Conservation (phyloP, 2,888 invertebrate species). For the Melanophora roralis region DNA sequence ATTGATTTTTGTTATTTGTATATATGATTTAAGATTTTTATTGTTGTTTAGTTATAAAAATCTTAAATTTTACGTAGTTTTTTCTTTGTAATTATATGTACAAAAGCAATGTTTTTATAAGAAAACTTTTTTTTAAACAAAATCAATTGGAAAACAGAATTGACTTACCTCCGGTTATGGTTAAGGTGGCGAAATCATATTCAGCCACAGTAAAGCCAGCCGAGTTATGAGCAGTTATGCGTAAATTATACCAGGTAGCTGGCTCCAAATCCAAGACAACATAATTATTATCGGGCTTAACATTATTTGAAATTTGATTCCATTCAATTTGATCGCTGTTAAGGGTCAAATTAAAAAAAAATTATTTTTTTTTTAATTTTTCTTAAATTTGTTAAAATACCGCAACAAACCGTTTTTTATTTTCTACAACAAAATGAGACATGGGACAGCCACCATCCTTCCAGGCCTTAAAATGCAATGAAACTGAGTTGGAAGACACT, state of each 20-base stretch:
- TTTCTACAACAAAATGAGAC: conserved; percentile 95
- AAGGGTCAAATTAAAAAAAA: neutral
- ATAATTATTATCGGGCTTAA: conserved; percentile 93
- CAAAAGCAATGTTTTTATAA: conserved; percentile 74
- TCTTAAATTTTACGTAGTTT: conserved; percentile 52
- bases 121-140: neutral
- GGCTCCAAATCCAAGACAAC: conserved; percentile 94
- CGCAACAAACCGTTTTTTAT: conserved; percentile 89
- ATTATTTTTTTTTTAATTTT: neutral
- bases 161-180: conserved; percentile 92
- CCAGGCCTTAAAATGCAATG: conserved; percentile 94
- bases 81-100: conserved; percentile 69
- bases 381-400: too few species aligned
- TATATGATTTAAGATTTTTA: conserved; percentile 67
- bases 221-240: conserved; percentile 95
- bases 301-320: conserved; percentile 96
- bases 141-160: conserved; percentile 70
- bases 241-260: conserved; percentile 94
- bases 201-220: conserved; percentile 97
- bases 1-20: conserved; percentile 74
- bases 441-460: conserved; percentile 96
- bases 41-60: conserved; percentile 28
- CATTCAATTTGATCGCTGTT: conserved; percentile 89
- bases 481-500: conserved; percentile 94
- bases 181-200: conserved; percentile 96